A percentile compares a stretch with the other conserved stretches of the same genome.
Conservation (phyloP, 2,113 vertebrate species). For the Sprattus sprattus region DNA sequence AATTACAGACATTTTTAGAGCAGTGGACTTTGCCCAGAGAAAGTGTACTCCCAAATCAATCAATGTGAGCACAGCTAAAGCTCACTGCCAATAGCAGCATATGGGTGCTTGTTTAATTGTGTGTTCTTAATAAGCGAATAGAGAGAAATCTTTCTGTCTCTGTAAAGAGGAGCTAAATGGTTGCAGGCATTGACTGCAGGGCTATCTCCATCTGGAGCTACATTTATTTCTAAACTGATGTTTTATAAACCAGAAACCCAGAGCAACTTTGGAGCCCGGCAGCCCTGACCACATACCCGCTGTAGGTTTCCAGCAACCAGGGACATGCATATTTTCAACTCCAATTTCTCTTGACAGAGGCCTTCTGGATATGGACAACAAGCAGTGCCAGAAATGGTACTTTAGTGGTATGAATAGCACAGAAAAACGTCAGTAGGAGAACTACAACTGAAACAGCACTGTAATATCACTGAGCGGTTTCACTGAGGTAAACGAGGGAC, state of each 20-base stretch:
- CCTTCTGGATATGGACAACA: constrained; percentile 61
- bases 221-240: constrained; percentile 69
- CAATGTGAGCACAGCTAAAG: neutral
- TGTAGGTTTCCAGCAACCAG: constrained; percentile 60
- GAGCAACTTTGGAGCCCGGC: constrained; percentile 49
- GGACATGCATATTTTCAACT: constrained; percentile 63
- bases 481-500: neutral
- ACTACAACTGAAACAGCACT: neutral
- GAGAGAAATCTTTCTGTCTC: constrained; percentile 29
- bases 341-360: constrained; percentile 56
- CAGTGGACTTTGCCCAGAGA: constrained; percentile 52
- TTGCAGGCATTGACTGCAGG: constrained; percentile 60
- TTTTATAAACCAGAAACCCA: constrained; percentile 63
- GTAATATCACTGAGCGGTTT: neutral
- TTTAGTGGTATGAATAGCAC: constrained; percentile 22
- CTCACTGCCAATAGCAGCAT: neutral
- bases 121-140: neutral
- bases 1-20: constrained; percentile 66
- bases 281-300: constrained; percentile 62
- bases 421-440: neutral
- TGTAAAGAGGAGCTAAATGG: constrained; percentile 52
- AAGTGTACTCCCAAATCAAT: neutral
- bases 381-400: constrained; percentile 53
- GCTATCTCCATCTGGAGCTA: constrained; percentile 61
- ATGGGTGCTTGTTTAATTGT: neutral